These are phyloP conservation scores for Peromyscus californicus DNA, from an alignment of 2,113 vertebrate species.

Conservation along the genomic window DNA sequence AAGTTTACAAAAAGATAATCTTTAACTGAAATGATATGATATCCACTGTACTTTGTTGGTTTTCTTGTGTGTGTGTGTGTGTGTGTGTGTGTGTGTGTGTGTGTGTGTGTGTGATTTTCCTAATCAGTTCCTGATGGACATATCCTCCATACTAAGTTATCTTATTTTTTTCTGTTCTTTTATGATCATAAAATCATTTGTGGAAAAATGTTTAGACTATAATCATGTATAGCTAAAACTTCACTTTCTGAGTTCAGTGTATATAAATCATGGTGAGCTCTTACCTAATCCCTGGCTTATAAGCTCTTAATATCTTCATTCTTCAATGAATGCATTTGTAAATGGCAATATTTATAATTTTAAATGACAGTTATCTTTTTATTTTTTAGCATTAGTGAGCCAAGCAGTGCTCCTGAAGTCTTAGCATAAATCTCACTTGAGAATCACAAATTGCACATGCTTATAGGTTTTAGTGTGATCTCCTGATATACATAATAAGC, in stretches of 20 bases:
- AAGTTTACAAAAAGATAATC: background rate
- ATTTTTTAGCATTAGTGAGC: background rate
- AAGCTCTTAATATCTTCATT: background rate
- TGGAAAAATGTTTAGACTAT: background rate
- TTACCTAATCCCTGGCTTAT: background rate
- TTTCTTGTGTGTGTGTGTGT: background rate
- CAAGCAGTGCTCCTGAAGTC: background rate
- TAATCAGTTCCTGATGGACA: background rate
- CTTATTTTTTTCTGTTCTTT: background rate
- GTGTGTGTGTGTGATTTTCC: background rate
- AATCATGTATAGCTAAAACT: background rate
- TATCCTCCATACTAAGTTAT: background rate
- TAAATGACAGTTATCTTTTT: background rate
- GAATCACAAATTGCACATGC: background rate
- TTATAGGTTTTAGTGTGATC: background rate
- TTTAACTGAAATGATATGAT: background rate
- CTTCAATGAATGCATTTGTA: background rate
- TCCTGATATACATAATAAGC: background rate
- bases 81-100: background rate
- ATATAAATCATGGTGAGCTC: fast-evolving
- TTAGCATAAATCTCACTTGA: background rate
- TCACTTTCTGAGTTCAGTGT: background rate
- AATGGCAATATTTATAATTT: background rate
- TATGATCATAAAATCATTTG: background rate
- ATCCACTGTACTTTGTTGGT: background rate